phyloP scores from a whole-genome alignment of 2,113 vertebrate species.

The Nibea albiflora region DNA sequence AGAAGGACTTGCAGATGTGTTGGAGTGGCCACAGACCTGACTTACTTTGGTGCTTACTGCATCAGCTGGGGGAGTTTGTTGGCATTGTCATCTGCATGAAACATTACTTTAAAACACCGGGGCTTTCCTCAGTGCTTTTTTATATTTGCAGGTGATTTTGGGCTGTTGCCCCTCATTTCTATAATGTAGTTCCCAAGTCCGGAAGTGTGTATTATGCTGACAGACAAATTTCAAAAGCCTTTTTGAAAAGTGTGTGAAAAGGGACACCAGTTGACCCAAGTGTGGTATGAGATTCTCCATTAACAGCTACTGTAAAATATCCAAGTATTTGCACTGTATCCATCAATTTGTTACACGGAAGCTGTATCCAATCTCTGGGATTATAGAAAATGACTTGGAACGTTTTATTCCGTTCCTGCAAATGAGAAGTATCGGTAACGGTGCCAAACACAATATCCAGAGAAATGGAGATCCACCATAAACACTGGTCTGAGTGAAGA shows the following conservation, averaged over 20 bases:
- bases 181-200: neutral
- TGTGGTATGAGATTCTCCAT: conserved; percentile 35
- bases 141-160: conserved; percentile 39
- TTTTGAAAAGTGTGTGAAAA: conserved; percentile 23
- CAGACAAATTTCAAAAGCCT: neutral
- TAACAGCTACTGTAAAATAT: conserved; percentile 48
- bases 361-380: conserved; percentile 59
- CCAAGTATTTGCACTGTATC: conserved; percentile 55
- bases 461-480: conserved; percentile 62
- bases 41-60: conserved; percentile 38
- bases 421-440: conserved; percentile 24
- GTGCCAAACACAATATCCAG: conserved; percentile 66
- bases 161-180: neutral
- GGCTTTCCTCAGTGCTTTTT: conserved; percentile 29
- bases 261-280: conserved; percentile 21
- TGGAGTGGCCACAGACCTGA: conserved; percentile 53
- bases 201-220: conserved; percentile 13
- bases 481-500: conserved; percentile 36
- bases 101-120: conserved; percentile 42
- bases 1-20: conserved; percentile 73
- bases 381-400: conserved; percentile 71
- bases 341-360: conserved; percentile 74
- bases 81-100: conserved; percentile 53
- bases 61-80: conserved; percentile 46
- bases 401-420: conserved; percentile 48